Conservation (phyloP, 2,888 invertebrate genomes). For the Protonemura montana region DNA sequence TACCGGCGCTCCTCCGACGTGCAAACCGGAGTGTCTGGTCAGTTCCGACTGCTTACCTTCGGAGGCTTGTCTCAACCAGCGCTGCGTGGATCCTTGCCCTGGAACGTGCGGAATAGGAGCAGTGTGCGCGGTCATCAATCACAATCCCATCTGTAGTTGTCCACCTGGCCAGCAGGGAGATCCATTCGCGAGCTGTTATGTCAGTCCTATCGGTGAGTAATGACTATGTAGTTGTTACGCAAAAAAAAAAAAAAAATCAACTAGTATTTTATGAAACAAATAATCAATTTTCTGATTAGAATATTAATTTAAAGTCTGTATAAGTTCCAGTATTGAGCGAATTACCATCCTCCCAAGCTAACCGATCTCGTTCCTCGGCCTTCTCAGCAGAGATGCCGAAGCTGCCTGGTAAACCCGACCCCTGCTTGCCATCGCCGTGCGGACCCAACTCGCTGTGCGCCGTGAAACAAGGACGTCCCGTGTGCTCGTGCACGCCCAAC, state of each 20-base stretch:
- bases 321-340: neutral
- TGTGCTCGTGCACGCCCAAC: constrained; percentile 81
- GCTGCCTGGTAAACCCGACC: constrained; percentile 55
- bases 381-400: constrained; percentile 54
- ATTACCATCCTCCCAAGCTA: neutral
- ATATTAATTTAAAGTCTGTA: neutral
- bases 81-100: constrained; percentile 83
- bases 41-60: constrained; percentile 83
- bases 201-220: constrained; percentile 50
- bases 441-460: constrained; percentile 86
- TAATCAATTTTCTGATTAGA: too few species aligned
- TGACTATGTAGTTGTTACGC: too few species aligned
- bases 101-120: constrained; percentile 82
- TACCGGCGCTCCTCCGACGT: constrained; percentile 81
- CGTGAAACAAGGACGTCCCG: constrained; percentile 77
- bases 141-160: constrained; percentile 87
- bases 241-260: too few species aligned
- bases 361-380: constrained; percentile 28
- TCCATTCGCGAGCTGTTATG: constrained; percentile 77
- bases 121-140: constrained; percentile 79
- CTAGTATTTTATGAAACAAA: too few species aligned
- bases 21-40: constrained; percentile 84
- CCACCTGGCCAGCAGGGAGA: constrained; percentile 77
- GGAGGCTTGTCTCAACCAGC: constrained; percentile 80
- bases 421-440: constrained; percentile 67